phyloP scores from a whole-genome alignment of 2,113 vertebrate genomes.

The Protomyctophum bolini region DNA sequence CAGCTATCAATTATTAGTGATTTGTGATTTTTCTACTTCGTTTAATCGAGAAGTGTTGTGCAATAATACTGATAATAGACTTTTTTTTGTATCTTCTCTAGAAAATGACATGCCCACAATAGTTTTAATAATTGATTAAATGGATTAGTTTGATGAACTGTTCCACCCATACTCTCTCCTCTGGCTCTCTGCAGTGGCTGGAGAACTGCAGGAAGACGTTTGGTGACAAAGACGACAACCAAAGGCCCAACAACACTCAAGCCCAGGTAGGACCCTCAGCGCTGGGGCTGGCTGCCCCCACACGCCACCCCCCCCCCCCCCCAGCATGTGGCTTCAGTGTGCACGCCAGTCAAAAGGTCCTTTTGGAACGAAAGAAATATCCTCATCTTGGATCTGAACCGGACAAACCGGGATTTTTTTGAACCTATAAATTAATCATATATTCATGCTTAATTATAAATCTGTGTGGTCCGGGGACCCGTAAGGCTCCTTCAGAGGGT shows the following conservation, averaged over 20 bases:
- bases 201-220: constrained; percentile 96
- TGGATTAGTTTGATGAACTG: not conserved
- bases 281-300: not conserved
- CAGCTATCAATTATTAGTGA: too few relatives aligned
- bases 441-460: too few relatives aligned
- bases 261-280: constrained; percentile 82
- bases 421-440: too few relatives aligned
- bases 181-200: constrained; percentile 84
- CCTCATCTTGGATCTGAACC: not conserved
- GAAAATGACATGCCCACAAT: too few relatives aligned
- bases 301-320: not conserved
- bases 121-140: too few relatives aligned
- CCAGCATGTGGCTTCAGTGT: not conserved
- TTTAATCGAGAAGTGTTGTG: too few relatives aligned
- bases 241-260: constrained; percentile 82
- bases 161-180: constrained; percentile 9
- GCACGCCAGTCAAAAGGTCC: not conserved
- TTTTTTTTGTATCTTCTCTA: too few relatives aligned
- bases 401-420: too few relatives aligned
- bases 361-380: not conserved
- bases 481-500: too few relatives aligned
- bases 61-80: too few relatives aligned
- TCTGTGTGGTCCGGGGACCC: too few relatives aligned
- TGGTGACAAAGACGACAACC: constrained; percentile 85
- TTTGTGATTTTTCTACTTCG: too few relatives aligned